Conservation (phyloP, 2,113 vertebrate species). For the Patagioenas fasciata region DNA sequence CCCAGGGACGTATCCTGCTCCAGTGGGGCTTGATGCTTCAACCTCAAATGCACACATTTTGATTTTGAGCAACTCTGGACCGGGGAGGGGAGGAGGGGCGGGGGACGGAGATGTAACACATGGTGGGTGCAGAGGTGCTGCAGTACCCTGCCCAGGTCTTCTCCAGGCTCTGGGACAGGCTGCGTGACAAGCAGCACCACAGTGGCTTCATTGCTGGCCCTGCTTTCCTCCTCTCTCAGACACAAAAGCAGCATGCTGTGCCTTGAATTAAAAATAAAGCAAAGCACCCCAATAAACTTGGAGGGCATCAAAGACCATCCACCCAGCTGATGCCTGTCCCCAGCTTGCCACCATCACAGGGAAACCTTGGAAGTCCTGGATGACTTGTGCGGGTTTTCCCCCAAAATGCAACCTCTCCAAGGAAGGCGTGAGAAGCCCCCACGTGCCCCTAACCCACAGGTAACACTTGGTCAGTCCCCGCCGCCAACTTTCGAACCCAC, state of each 20-base stretch:
- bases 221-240: background rate
- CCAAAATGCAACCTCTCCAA: too few species aligned
- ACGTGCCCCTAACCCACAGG: background rate
- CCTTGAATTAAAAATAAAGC: background rate
- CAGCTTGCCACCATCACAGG: background rate
- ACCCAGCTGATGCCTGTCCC: too few species aligned
- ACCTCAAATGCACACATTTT: background rate
- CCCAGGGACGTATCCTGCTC: background rate
- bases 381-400: background rate
- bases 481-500: too few species aligned
- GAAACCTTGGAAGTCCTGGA: too few species aligned
- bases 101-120: too few species aligned
- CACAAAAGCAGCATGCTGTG: rapidly evolving
- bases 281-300: too few species aligned
- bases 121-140: background rate
- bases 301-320: background rate
- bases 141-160: background rate
- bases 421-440: too few species aligned
- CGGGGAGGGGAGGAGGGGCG: too few species aligned
- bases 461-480: background rate
- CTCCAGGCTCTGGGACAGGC: background rate
- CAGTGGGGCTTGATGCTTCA: background rate
- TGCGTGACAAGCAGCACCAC: background rate
- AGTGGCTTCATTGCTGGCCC: background rate
- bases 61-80: background rate